These are phyloP conservation scores for Aquatica leii DNA, from an alignment of 2,888 invertebrate genomes.

Conservation along the genomic window DNA sequence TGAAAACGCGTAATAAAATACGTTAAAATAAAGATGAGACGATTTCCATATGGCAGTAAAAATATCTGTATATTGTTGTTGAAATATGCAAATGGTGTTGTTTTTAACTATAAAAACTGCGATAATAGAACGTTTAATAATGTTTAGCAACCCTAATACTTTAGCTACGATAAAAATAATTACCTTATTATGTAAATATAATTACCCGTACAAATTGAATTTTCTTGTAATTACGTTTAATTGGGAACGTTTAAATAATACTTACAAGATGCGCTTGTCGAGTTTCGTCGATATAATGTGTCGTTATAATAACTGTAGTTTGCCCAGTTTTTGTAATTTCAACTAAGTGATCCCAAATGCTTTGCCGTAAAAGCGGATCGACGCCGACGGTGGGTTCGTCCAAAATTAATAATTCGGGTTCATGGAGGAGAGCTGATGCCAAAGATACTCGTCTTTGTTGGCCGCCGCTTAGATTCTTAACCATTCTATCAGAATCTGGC, in stretches of 20 bases:
- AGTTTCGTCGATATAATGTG: constrained; percentile 89
- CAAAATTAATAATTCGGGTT: constrained; percentile 83
- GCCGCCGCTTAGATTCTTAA: constrained; percentile 87
- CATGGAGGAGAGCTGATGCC: constrained; percentile 86
- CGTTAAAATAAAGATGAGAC: too few relatives aligned
- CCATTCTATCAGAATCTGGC: constrained; percentile 52
- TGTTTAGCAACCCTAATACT: too few relatives aligned
- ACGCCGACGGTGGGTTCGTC: constrained; percentile 8
- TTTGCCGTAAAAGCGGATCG: constrained; percentile 69
- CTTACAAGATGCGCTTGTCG: constrained; percentile 82
- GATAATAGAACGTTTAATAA: too few relatives aligned
- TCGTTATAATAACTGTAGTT: constrained; percentile 85
- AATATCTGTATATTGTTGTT: too few relatives aligned
- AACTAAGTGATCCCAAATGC: constrained; percentile 86
- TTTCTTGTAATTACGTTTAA: too few relatives aligned
- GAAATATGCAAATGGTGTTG: too few relatives aligned
- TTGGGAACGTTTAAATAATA: constrained; percentile 38
- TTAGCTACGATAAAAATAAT: too few relatives aligned
- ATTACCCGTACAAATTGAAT: too few relatives aligned
- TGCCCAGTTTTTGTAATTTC: constrained; percentile 77
- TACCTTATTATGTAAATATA: too few relatives aligned
- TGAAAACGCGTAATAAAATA: too few relatives aligned
- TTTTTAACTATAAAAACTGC: too few relatives aligned
- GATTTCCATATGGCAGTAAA: too few relatives aligned
- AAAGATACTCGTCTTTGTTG: constrained; percentile 89